Conservation (phyloP, 1,140 invertebrate species). For the Drosophila novamexicana region DNA sequence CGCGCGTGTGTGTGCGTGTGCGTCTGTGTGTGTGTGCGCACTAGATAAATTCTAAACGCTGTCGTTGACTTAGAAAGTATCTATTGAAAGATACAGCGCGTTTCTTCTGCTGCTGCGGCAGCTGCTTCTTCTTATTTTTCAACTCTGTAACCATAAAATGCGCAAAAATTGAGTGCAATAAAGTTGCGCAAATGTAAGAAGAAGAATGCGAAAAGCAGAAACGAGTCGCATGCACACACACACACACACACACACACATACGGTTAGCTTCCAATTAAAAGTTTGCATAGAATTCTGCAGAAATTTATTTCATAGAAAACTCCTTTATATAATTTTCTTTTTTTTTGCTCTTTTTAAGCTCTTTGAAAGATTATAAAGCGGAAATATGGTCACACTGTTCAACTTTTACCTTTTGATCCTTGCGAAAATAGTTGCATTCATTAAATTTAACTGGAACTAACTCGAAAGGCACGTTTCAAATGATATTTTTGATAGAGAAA, state of each 20-base stretch:
- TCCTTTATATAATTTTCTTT: too few species aligned
- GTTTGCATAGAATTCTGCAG: constrained; percentile 2
- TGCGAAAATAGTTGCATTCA: too few species aligned
- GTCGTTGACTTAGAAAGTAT: constrained; percentile 79
- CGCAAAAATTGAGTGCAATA: constrained; percentile 16
- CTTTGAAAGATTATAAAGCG: too few species aligned
- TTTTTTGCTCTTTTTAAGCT: not conserved
- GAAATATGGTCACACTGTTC: too few species aligned
- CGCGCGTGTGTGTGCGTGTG: not conserved
- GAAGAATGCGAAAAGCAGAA: not conserved
- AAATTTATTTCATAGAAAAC: not conserved
- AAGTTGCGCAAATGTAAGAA: constrained; percentile 11
- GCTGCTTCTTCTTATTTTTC: not conserved
- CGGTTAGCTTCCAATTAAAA: not conserved
- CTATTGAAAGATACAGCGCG: constrained; percentile 40
- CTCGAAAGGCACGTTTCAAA: too few species aligned
- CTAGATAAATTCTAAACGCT: constrained; percentile 76
- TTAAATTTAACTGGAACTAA: too few species aligned
- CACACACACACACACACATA: not conserved
- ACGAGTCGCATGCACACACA: not conserved
- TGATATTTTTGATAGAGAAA: too few species aligned
- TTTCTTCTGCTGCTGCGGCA: not conserved
- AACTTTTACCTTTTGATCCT: too few species aligned
- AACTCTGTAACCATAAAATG: constrained; percentile 5
- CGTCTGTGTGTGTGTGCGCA: constrained; percentile 39